Conservation (phyloP, 1,140 invertebrate species). For the Drosophila azteca region DNA sequence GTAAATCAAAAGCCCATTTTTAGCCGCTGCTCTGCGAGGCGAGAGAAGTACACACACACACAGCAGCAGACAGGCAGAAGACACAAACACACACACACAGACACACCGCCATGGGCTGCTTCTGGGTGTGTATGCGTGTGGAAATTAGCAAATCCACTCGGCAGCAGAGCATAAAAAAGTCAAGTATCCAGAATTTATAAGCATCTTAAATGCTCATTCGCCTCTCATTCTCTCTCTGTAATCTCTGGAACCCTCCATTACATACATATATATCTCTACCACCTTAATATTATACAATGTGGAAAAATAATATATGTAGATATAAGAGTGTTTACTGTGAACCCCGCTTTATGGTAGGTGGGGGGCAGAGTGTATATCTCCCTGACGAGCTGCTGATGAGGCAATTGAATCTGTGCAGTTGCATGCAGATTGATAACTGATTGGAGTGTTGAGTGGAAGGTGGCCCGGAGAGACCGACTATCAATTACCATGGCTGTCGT, state of each 20-base stretch:
- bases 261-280: too few species aligned
- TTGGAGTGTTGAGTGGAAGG: too few species aligned
- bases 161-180: slow-evolving; percentile 60
- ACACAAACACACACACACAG: slow-evolving; percentile 13
- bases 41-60: slow-evolving; percentile 13
- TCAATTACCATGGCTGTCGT: neutral
- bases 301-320: too few species aligned
- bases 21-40: slow-evolving; percentile 40
- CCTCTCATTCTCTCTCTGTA: slow-evolving; percentile 4
- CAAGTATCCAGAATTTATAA: slow-evolving; percentile 68
- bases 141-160: slow-evolving; percentile 65
- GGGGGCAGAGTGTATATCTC: too few species aligned
- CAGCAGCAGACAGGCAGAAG: slow-evolving; percentile 7
- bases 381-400: too few species aligned
- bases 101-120: neutral
- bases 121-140: neutral
- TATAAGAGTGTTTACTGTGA: too few species aligned
- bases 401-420: too few species aligned
- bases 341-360: too few species aligned
- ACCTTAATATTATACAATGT: too few species aligned
- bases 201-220: slow-evolving; percentile 36
- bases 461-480: too few species aligned
- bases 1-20: slow-evolving; percentile 76
- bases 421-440: too few species aligned
- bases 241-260: slow-evolving; percentile 15